A percentile compares a stretch with the other conserved stretches of the same genome.
phyloP scores from a whole-genome alignment of 2,888 invertebrate species.

The Plusia festucae region DNA sequence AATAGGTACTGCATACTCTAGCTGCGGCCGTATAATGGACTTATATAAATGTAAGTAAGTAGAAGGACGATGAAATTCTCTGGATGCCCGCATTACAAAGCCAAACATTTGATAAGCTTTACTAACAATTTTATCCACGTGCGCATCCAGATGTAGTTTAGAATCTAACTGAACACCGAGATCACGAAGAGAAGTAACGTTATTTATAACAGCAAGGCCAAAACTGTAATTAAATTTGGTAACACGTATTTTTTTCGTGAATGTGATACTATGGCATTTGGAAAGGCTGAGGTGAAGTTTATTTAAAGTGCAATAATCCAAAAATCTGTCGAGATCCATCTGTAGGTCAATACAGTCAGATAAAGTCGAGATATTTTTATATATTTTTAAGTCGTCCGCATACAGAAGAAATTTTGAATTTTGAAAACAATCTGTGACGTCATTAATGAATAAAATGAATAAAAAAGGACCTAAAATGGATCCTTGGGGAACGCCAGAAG shows the following conservation, averaged over 20 bases:
- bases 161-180: conserved; percentile 3
- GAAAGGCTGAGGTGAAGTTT: conserved; percentile 5
- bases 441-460: no score
- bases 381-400: not conserved
- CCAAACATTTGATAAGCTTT: no score
- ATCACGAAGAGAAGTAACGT: not conserved
- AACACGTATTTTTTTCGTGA: conserved; percentile 1
- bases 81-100: no score
- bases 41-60: no score
- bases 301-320: conserved; percentile 1
- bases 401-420: conserved; percentile 9
- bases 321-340: not conserved
- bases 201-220: not conserved
- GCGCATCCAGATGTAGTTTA: conserved; percentile 5
- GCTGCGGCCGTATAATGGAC: no score
- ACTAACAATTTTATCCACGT: not conserved
- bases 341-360: conserved; percentile 4
- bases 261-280: conserved; percentile 2
- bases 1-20: no score
- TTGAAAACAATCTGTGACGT: conserved; percentile 6
- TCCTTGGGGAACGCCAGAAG: conserved; percentile 3
- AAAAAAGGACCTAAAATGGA: not conserved
- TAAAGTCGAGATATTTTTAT: not conserved
- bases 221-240: conserved; percentile 6
- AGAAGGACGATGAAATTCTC: no score